A percentile compares a stretch with the other conserved stretches of the same genome.
phyloP scores from a whole-genome alignment of 2,113 vertebrate genomes.

The Corythaixoides concolor region DNA sequence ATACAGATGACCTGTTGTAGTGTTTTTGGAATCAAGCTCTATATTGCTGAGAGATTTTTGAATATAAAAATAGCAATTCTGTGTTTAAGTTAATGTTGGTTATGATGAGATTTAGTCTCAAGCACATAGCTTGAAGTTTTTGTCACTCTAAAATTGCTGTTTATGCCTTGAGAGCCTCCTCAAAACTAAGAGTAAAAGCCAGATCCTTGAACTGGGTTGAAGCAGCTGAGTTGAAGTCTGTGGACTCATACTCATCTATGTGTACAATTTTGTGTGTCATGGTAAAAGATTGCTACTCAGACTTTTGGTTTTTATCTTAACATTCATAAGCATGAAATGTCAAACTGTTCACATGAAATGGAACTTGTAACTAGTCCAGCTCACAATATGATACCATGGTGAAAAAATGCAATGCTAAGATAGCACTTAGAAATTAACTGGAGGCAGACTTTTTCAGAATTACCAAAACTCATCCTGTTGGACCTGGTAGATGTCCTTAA shows the following conservation, averaged over 20 bases:
- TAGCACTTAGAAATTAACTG: background rate
- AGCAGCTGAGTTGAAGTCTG: background rate
- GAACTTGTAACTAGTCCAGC: background rate
- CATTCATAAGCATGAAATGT: background rate
- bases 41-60: background rate
- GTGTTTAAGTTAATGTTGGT: background rate
- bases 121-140: background rate
- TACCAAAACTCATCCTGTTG: background rate
- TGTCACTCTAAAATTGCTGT: background rate
- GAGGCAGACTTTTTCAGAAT: background rate
- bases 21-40: background rate
- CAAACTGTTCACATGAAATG: background rate
- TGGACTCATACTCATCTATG: rapidly evolving
- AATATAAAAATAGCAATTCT: background rate
- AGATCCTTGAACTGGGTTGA: background rate
- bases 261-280: background rate
- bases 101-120: background rate
- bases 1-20: background rate
- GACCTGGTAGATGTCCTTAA: background rate
- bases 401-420: background rate
- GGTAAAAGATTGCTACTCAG: background rate
- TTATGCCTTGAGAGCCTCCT: background rate
- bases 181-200: background rate
- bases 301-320: background rate
- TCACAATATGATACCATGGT: background rate